Percentiles rank a stretch among this genome's conserved stretches.
These are phyloP conservation scores for Ectropis grisescens DNA, from an alignment of 1,140 invertebrate species.

Conservation along the genomic window DNA sequence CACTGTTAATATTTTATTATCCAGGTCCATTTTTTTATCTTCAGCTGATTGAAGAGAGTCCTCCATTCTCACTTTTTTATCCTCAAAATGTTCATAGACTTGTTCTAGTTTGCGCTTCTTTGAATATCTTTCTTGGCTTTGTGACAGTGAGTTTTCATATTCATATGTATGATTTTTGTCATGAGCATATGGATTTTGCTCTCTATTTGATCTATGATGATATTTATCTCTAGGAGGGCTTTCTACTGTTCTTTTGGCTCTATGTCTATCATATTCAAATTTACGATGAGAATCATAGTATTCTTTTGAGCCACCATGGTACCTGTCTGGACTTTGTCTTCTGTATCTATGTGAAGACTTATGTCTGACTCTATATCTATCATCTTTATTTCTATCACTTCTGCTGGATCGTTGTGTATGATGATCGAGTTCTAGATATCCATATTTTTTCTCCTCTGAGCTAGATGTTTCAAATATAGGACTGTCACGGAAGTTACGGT, in stretches of 20 bases:
- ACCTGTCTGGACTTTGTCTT: no score
- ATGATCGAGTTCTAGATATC: no score
- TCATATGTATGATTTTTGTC: conserved; percentile 14
- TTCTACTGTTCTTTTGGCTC: conserved; percentile 16
- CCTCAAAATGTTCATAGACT: conserved; percentile 23
- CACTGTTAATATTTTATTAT: no score
- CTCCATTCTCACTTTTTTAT: conserved; percentile 24
- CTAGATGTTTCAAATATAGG: no score
- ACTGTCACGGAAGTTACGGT: no score
- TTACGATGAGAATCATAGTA: conserved; percentile 13
- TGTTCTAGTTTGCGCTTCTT: conserved; percentile 20
- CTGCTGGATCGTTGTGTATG: no score
- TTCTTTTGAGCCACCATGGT: no score
- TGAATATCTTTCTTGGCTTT: conserved; percentile 14
- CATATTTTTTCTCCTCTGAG: no score
- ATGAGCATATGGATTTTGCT: conserved; percentile 7
- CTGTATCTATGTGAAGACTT: no score
- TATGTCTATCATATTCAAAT: conserved; percentile 10
- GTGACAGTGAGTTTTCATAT: conserved; percentile 12
- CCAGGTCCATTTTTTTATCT: no score
- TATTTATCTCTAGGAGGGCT: conserved; percentile 30
- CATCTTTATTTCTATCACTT: no score
- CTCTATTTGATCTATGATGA: conserved; percentile 18
- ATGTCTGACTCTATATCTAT: no score
- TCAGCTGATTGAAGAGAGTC: conserved; percentile 10